Base-by-base conservation (phyloP, 2,888 invertebrate genomes). In the Morpho achilles region DNA sequence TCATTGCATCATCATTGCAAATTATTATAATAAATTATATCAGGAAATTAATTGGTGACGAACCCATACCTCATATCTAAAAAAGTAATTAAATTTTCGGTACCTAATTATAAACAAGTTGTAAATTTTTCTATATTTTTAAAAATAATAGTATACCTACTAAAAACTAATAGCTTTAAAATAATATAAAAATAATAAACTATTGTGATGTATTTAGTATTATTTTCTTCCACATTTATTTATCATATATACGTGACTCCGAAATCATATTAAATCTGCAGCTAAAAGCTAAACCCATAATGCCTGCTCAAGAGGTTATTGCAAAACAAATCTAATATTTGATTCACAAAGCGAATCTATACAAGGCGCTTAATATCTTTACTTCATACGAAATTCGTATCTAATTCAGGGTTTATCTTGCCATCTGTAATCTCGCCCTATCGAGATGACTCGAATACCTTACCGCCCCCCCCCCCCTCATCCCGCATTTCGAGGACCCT, bases 371-470 rank as follows among this genome's bases (percentile, higher is more conserved):
- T 85, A 82, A 84, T 82, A 82, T 83, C 82, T 84, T 84, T 82
- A 79, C 77, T 83, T 87, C 84, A 87, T 87, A 84, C 85, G 80
- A 87, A 84, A 89, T 88, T 86, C 82, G 86, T 86, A 82, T 86
- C 86, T 87, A 88, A 88, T 87, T 87, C 85, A 76, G 75, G 80
- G 88, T 83, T 89, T 90, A 88, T 87, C 89, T 80, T 87, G 87
- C 82, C 89, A 88, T 88, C 87, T 84, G 81, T 87, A 88, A 88
- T 88, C 87, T 87, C 71, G 69, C 72, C 69, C 83, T 71, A 70
- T 72, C 73, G 73, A 82, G 80, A 78, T 85, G 79, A 79, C 81
- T 85, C 80, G 75, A 79, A 83, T 82, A 76, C 79, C 73, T 70
- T 78, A 72, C 74, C 68, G 67, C 70, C 61, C 65, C 56, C 70